Evolutionary conservation across 2,797 vertebrate genomes (phyloP), one percentile per base, ranked within the genome.

Genomic region (Sebastes elongatus): DNA sequence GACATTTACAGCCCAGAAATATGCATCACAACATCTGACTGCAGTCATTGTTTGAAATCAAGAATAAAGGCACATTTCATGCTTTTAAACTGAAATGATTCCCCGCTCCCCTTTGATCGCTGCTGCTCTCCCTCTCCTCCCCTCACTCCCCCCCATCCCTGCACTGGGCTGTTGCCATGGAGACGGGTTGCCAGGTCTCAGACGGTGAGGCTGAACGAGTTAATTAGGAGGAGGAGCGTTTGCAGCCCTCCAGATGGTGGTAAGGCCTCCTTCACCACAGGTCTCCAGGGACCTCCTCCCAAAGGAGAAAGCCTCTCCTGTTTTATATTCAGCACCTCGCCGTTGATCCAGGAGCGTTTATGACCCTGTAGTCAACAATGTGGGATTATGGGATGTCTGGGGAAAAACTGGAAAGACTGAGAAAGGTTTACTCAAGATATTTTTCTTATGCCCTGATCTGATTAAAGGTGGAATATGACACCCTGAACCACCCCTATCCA

Each of bases 151-250:
- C 76, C 87, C 87, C 85, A 76, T 87, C 84, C 71, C 71, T 20
- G 38, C 76, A 62, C 77, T 66, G 78, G 57, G 67, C 65, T 80
- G 92, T 94, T 94, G 88, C 92, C 85, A 93, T 94, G 61, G 94
- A 60, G 67, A 94, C 72, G 32, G 84, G 90, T 89, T 89, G 86
- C 88, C 88, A 91, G 84, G 87, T 81, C 85, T 90, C 83, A 82
- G 76, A 53, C 28, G 4, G 75, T 18, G 74, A 78, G 49, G 30
- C 73, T 84, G 89, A 92, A 93, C 71, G 90, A 88, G 92, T 91
- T 93, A 88, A 90, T 88, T n/a, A 75, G 68, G 74, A 90, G 88
- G 91, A 22, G 90, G 90, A 33, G 92, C 77, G 0, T 66, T 68
- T 63, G 63, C 80, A 81, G 75, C 62, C 53, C 61, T 78, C 80